Conservation (phyloP, 2,797 vertebrate species). For the Sciaenops ocellatus region DNA sequence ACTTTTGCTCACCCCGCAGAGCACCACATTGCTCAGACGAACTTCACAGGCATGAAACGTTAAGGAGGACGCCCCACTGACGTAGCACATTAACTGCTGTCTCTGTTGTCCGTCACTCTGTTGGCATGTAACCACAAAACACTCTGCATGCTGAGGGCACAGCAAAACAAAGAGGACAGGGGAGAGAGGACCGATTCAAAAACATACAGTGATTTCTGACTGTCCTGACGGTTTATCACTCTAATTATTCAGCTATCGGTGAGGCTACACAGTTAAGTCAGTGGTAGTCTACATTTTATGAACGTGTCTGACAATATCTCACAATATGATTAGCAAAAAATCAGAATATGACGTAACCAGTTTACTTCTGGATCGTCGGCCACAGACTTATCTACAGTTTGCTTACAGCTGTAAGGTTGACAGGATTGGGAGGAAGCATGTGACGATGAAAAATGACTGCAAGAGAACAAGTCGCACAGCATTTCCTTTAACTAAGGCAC, state of each 20-base stretch:
- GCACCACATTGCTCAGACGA: neutral
- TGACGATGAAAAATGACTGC: neutral
- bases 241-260: neutral
- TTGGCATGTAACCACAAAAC: conserved; percentile 55
- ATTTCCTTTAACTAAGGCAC: neutral
- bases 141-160: conserved; percentile 29
- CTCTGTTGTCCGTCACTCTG: conserved; percentile 52
- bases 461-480: neutral
- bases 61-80: conserved; percentile 51
- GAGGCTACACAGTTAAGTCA: no score
- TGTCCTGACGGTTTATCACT: neutral
- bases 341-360: no score
- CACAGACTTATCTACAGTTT: neutral
- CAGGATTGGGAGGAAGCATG: neutral
- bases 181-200: neutral
- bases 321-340: neutral
- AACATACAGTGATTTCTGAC: neutral
- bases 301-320: no score
- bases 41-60: conserved; percentile 25
- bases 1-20: neutral
- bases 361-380: neutral
- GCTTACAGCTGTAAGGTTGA: neutral
- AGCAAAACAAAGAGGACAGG: conserved; percentile 26
- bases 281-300: no score
- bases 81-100: conserved; percentile 27